Base-by-base conservation (phyloP, 2,797 vertebrate genomes). In the Crocidura indochinensis region DNA sequence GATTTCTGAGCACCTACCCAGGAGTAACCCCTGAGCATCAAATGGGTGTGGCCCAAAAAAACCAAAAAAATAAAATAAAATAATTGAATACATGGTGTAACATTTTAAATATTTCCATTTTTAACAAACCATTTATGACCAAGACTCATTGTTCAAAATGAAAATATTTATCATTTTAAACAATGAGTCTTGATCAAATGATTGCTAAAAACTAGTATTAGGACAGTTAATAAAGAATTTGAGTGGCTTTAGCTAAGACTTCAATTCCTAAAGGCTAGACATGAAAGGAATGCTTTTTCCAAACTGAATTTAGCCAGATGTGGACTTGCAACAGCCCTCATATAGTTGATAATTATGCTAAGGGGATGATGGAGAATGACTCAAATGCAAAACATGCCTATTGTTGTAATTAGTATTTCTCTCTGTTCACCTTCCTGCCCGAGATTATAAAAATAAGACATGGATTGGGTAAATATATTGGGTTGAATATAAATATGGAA, bases 371-470 rank as follows among this genome's bases (percentile, higher is more conserved):
- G 85, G 81, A 47, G 20, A 72, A 20, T 74, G 84, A 93, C 83
- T 56, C 76, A 84, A 89, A n/a, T 10, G 75, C 73, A 85, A 87
- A 74, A 46, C 62, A 49, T 8, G 10, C 64, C 47, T 73, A 17
- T 79, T 86, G 74, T 47, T 49, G 49, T 91, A 26, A 44, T 79
- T 51, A 31, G 56, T 51, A 44, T 24, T 68, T 77, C 38, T 87
- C 7, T 0, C 0, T 31, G 47, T 44, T 60, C 90, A 78, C 15
- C 0, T 1, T 51, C 81, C 10, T 0, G 0, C 72, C 53, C 27
- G 12, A 53, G 73, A 80, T 53, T 71, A 83, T 92, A 85, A 76
- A 90, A 83, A 60, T 1, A 7, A 76, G 84, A 81, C 22, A 19
- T 92, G 86, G 85, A 38, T 60, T 60, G 56, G 56, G 56, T 6